Conservation (phyloP, 1,140 invertebrate species). For the Heliconius nattereri region DNA sequence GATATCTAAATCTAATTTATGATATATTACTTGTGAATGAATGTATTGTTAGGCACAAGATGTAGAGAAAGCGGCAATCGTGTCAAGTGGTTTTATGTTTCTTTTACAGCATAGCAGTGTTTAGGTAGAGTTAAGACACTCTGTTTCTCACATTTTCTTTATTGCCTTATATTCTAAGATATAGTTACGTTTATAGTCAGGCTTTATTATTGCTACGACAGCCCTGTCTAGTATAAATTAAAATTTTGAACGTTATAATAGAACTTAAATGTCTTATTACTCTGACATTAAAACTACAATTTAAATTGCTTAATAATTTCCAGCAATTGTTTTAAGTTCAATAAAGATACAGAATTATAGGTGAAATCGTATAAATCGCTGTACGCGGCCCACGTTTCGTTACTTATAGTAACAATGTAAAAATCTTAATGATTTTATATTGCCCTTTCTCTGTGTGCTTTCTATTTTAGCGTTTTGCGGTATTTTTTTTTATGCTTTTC, state of each 20-base stretch:
- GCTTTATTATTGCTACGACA: too few relatives aligned
- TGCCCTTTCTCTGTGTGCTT: constrained; percentile 68
- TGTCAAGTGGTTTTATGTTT: too few relatives aligned
- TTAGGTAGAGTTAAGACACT: too few relatives aligned
- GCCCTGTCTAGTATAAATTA: too few relatives aligned
- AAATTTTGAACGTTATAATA: too few relatives aligned
- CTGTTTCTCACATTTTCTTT: too few relatives aligned
- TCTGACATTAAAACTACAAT: neutral
- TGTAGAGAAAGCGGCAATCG: neutral
- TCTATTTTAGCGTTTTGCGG: constrained; percentile 47
- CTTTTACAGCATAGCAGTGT: too few relatives aligned
- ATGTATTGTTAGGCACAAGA: neutral
- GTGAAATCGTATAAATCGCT: constrained; percentile 59
- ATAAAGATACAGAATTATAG: constrained; percentile 51
- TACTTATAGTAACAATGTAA: constrained; percentile 59
- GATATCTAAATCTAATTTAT: constrained; percentile 38
- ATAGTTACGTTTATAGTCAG: too few relatives aligned
- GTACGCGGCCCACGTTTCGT: constrained; percentile 50
- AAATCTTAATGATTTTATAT: constrained; percentile 55
- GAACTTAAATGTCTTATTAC: neutral
- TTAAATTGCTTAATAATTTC: neutral
- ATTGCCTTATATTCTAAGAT: too few relatives aligned
- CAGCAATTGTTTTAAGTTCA: constrained; percentile 23
- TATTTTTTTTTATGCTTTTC: constrained; percentile 22
- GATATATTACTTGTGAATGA: constrained; percentile 26